Base-by-base conservation (phyloP, 2,888 invertebrate species). In the Panzeria rudis region DNA sequence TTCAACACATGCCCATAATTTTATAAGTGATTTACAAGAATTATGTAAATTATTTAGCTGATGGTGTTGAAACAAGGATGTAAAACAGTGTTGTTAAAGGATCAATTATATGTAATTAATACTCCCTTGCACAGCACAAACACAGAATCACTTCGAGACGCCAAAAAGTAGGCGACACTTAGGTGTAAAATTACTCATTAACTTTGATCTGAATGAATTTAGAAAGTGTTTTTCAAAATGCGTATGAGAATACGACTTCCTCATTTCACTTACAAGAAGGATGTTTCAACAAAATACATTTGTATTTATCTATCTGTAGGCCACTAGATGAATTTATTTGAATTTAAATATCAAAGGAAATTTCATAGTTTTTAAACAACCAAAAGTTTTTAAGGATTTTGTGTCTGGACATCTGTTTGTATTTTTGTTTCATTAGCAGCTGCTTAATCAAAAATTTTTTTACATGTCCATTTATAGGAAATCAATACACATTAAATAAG, bases 171-270 rank as follows among this genome's bases (percentile, higher is more conserved):
- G 78, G 73, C 73, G 75, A 64, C 73, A 41, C 61, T 59, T 11
- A 62, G 68, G 84, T 85, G 78, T 85, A 73, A 82, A 85, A 73
- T 78, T 78, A 78, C 77, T 75, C 52, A 78, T 81, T 85, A 78
- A 75, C 64, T 56, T 56, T 47, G 25, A 17, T 35, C 13, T 44
- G 15, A 9, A 52, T 29, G 38, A 52, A 47, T 38, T 41, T 32
- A 25, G 5, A 77, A 56, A 23, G 29, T 41, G 41, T 25, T 23
- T 38, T 25, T 7, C 9, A 13, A 52, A n/a, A 32, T 3, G 2
- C 35, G 17, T 17, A 35, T 17, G 13, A 38, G 17, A 9, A 17
- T 20, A 20, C 13, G 61, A 61, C 20, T 35, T 61, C 35, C 61
- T 38, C 20, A 2, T 61, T 29, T 7, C 29, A n/a, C 2, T 29